phyloP scores from a whole-genome alignment of 2,797 vertebrate species.

The Babyrousa celebensis region DNA sequence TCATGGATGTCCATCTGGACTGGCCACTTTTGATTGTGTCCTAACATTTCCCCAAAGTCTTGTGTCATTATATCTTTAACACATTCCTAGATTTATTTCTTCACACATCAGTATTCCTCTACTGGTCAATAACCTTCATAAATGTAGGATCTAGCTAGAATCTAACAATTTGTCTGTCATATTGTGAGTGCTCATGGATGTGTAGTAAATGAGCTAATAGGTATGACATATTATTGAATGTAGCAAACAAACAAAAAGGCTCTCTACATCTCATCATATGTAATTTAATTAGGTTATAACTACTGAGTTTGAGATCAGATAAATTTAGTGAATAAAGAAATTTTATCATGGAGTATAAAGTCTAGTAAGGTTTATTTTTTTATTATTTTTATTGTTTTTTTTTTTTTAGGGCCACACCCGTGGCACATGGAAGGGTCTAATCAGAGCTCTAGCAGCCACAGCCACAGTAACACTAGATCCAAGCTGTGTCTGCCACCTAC shows the following conservation, averaged over 20 bases:
- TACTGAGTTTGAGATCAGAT: background rate
- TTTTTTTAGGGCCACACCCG: too few relatives aligned
- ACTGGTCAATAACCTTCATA: background rate
- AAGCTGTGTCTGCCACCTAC: too few relatives aligned
- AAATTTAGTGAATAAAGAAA: background rate
- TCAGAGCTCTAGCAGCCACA: too few relatives aligned
- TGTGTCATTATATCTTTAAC: background rate
- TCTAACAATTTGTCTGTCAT: background rate
- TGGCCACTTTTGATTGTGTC: background rate
- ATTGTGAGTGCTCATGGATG: background rate
- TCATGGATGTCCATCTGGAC: background rate
- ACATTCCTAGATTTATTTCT: background rate
- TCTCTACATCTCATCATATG: background rate
- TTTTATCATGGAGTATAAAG: background rate
- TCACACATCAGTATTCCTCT: background rate
- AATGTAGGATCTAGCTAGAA: background rate
- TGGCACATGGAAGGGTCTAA: too few relatives aligned
- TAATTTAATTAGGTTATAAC: background rate
- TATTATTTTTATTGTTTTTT: too few relatives aligned
- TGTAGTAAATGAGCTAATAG: background rate
- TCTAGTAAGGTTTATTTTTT: background rate
- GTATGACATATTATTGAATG: background rate
- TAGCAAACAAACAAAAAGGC: background rate
- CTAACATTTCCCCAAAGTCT: background rate
- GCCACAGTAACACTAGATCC: too few relatives aligned